Conservation (phyloP, 1,140 invertebrate species). For the Wasmannia auropunctata region DNA sequence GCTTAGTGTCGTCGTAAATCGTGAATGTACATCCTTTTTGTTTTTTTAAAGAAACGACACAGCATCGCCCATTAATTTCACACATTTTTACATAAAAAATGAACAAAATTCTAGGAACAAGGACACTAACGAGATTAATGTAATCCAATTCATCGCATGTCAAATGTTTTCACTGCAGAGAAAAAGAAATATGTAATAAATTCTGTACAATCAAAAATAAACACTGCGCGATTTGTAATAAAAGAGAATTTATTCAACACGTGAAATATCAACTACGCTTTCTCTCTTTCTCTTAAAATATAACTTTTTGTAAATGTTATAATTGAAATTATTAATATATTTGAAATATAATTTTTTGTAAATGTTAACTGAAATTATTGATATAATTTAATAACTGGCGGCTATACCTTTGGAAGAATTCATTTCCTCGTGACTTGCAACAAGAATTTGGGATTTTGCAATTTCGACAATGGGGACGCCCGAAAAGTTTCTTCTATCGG, state of each 20-base stretch:
- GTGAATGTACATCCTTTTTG: not conserved
- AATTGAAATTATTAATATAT: not conserved
- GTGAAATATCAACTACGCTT: not conserved
- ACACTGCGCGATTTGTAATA: not conserved
- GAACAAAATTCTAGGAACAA: not conserved
- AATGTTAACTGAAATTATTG: not conserved
- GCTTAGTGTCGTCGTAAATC: not conserved
- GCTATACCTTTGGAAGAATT: not conserved
- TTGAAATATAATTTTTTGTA: not conserved
- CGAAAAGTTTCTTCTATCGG: not conserved
- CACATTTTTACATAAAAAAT: conserved; percentile 27
- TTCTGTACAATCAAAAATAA: not conserved
- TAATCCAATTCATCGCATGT: not conserved
- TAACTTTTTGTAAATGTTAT: not conserved
- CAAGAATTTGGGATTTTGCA: not conserved
- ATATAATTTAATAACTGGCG: not conserved
- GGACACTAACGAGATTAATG: not conserved
- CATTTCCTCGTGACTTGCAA: not conserved
- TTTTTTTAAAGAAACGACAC: not conserved
- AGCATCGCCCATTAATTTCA: not conserved
- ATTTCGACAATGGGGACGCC: not conserved
- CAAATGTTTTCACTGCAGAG: conserved; percentile 5
- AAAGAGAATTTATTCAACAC: not conserved
- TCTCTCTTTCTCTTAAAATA: not conserved
- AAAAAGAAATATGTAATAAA: not conserved